phyloP scores from a whole-genome alignment of 1,140 invertebrate genomes.

The Drosophila varians region DNA sequence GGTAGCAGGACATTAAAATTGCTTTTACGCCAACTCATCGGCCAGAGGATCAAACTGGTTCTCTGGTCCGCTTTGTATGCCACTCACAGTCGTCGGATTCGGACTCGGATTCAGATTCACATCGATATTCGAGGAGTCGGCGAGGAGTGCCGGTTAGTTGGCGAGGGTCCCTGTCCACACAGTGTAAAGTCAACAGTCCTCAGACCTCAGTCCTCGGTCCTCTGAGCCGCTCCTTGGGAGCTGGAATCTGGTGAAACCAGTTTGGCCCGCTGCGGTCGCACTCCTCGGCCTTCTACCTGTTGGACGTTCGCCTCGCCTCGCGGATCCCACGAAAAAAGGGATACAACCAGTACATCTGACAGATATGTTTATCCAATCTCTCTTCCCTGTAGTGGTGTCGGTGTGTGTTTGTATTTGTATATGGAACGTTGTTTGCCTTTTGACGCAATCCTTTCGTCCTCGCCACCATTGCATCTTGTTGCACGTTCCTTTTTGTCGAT shows the following conservation, averaged over 20 bases:
- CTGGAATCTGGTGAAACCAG: slow-evolving; percentile 72
- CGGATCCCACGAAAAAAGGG: slow-evolving; percentile 78
- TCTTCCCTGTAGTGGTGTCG: neutral
- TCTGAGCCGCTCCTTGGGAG: slow-evolving; percentile 55
- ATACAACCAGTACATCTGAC: slow-evolving; percentile 40
- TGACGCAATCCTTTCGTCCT: slow-evolving; percentile 74
- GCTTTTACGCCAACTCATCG: slow-evolving; percentile 80
- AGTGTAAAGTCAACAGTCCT: slow-evolving; percentile 7
- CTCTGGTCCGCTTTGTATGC: slow-evolving; percentile 66
- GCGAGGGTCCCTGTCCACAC: slow-evolving; percentile 4
- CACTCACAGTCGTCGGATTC: slow-evolving; percentile 53
- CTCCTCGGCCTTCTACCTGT: slow-evolving; percentile 66
- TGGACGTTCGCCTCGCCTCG: slow-evolving; percentile 32
- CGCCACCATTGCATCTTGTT: slow-evolving; percentile 44
- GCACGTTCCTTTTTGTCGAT: slow-evolving; percentile 47
- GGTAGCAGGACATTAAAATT: slow-evolving; percentile 81
- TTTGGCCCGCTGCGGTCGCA: slow-evolving; percentile 39
- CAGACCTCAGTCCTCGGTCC: slow-evolving; percentile 21
- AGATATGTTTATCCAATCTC: slow-evolving; percentile 22
- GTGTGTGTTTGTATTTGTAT: slow-evolving; percentile 21
- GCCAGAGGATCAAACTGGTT: slow-evolving; percentile 78
- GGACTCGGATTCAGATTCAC: slow-evolving; percentile 12
- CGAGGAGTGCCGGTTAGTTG: neutral
- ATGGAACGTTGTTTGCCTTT: slow-evolving; percentile 53
- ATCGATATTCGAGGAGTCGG: neutral